Percentiles rank a stretch among this genome's conserved stretches.
Evolutionary conservation across 2,113 vertebrate species (phyloP).

Genomic region (Myrmecophaga tridactyla): DNA sequence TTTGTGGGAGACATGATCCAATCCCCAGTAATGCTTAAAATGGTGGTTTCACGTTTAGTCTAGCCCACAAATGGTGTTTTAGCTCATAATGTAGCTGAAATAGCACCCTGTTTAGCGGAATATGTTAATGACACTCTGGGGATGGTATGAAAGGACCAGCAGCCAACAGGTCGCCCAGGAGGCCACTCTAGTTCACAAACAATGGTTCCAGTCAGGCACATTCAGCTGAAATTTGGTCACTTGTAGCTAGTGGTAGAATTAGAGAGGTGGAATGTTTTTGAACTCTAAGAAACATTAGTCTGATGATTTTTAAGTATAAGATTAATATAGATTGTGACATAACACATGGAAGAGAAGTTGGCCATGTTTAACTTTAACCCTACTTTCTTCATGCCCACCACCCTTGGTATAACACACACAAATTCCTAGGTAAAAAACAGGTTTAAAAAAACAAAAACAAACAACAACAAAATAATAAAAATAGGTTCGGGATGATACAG

Average conservation of each 20-base stretch:
- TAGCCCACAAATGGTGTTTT: background rate
- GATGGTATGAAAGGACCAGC: background rate
- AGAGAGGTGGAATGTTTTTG: background rate
- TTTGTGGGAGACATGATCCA: no score
- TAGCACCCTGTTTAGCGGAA: background rate
- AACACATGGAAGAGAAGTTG: background rate
- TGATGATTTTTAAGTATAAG: conserved; percentile 14
- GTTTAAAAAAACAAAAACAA: no score
- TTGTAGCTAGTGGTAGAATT: background rate
- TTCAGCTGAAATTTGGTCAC: background rate
- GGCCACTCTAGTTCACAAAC: background rate
- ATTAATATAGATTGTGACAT: background rate
- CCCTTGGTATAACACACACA: background rate
- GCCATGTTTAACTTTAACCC: background rate
- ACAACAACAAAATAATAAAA: no score
- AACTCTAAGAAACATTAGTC: background rate
- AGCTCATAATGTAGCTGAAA: background rate
- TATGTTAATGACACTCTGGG: background rate
- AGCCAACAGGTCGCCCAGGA: background rate
- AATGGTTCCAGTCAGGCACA: background rate
- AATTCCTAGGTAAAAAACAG: background rate
- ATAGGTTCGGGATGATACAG: background rate
- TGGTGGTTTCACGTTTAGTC: background rate
- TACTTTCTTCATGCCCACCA: background rate
- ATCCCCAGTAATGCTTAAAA: background rate